These are phyloP conservation scores for Cyprinodon brontotheroides DNA, from an alignment of 2,113 vertebrate genomes.

Conservation along the genomic window DNA sequence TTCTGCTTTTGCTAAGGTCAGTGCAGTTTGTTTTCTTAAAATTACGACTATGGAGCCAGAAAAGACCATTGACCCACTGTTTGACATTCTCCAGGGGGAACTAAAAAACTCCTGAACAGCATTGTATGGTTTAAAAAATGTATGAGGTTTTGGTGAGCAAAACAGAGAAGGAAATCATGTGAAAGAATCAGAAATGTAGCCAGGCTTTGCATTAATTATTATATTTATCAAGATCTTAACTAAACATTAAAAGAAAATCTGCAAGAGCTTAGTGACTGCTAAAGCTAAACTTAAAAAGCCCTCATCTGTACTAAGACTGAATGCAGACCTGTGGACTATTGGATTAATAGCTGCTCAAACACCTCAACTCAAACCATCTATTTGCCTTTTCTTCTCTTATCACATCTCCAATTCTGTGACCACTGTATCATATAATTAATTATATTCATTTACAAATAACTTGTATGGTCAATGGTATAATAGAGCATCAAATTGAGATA, in stretches of 20 bases:
- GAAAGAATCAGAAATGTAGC: neutral
- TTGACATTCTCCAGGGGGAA: slow-evolving; percentile 46
- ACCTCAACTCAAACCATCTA: neutral
- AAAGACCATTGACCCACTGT: slow-evolving; percentile 30
- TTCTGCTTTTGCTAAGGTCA: slow-evolving; percentile 48
- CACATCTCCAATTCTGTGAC: neutral
- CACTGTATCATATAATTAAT: neutral
- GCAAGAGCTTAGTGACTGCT: neutral
- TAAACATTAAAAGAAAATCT: neutral
- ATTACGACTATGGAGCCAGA: slow-evolving; percentile 51
- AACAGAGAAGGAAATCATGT: neutral
- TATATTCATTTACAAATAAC: neutral
- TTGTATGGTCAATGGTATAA: neutral
- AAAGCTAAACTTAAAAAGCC: neutral
- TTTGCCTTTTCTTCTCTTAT: neutral
- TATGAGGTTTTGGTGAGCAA: neutral
- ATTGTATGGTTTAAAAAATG: neutral
- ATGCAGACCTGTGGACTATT: neutral
- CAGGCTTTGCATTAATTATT: neutral
- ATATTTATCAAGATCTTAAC: neutral
- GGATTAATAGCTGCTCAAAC: neutral
- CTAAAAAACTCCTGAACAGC: slow-evolving; percentile 19
- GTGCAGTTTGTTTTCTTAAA: slow-evolving; percentile 46
- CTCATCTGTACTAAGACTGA: neutral
- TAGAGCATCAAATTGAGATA: neutral